Evolutionary conservation across 2,113 vertebrate species (phyloP).

Genomic region (Eretmochelys imbricata): DNA sequence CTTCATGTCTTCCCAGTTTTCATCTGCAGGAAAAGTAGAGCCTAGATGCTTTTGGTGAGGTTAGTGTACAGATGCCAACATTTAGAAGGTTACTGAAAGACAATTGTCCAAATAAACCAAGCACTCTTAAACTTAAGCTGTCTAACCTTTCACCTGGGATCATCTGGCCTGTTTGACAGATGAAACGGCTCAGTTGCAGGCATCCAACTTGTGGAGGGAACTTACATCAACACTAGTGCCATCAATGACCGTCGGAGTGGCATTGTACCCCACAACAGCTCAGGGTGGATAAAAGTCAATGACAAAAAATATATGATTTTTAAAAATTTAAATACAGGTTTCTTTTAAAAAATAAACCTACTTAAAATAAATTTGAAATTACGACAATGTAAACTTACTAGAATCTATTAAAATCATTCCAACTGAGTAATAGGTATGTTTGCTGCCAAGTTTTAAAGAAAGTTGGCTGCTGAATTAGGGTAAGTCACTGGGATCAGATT

Average conservation of each 20-base stretch:
- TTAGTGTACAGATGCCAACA: rapidly evolving
- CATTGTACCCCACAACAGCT: background rate
- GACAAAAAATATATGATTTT: background rate
- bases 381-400: background rate
- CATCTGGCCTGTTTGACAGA: background rate
- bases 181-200: background rate
- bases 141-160: background rate
- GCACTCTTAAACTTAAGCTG: background rate
- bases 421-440: too few relatives aligned
- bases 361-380: background rate
- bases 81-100: background rate
- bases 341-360: background rate
- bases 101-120: background rate
- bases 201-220: background rate
- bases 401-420: too few relatives aligned
- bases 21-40: background rate
- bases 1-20: background rate
- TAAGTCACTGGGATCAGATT: too few relatives aligned
- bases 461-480: too few relatives aligned
- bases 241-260: background rate
- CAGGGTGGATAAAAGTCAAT: background rate
- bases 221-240: background rate
- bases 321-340: background rate
- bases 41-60: background rate
- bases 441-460: too few relatives aligned